These are phyloP conservation scores for Nettapus auritus DNA, from an alignment of 2,113 vertebrate genomes.

Conservation along the genomic window DNA sequence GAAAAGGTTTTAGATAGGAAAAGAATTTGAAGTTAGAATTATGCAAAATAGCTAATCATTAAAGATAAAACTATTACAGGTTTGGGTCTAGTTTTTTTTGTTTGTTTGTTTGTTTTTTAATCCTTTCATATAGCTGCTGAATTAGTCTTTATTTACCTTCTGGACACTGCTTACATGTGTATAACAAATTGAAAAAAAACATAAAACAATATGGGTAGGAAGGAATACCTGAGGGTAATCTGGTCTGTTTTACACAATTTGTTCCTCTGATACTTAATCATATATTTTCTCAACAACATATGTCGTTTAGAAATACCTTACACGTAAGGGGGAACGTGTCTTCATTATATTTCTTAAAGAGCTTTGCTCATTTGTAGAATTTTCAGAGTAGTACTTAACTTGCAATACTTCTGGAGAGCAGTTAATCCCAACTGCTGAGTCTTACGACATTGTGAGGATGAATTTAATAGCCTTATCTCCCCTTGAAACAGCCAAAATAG, in stretches of 20 bases:
- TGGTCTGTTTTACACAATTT: neutral
- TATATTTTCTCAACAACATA: neutral
- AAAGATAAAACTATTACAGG: neutral
- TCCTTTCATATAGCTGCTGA: neutral
- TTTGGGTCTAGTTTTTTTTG: neutral
- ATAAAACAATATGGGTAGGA: neutral
- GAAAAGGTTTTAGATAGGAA: neutral
- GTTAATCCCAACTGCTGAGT: neutral
- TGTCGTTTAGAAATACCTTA: neutral
- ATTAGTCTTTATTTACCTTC: neutral
- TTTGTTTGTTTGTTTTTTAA: too few species aligned
- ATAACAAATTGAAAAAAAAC: neutral
- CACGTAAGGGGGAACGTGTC: neutral
- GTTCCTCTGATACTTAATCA: neutral
- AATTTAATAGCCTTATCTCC: neutral
- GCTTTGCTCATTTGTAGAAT: neutral
- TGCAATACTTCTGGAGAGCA: neutral
- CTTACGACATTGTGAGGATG: neutral
- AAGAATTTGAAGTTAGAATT: neutral
- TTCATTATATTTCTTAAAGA: neutral
- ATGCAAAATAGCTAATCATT: neutral
- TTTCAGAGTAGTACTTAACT: neutral
- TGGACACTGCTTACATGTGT: neutral
- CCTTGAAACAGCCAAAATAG: neutral
- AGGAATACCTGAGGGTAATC: neutral